phyloP scores from a whole-genome alignment of 2,888 invertebrate species.

The Eretmocerus hayati region DNA sequence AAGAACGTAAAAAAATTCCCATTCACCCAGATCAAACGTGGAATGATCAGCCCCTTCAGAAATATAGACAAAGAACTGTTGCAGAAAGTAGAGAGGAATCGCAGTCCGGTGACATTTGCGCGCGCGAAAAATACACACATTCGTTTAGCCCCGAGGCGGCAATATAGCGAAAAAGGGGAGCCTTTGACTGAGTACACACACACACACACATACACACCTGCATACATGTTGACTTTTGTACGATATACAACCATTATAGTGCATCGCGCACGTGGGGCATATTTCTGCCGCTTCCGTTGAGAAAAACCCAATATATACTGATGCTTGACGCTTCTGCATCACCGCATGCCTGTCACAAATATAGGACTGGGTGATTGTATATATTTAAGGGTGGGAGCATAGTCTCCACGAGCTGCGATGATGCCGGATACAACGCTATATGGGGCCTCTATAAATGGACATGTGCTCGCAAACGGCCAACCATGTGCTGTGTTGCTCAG shows the following conservation, averaged over 20 bases:
- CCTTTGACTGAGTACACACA: too few relatives aligned
- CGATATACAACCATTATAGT: too few relatives aligned
- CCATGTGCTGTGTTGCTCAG: constrained; percentile 9
- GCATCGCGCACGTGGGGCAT: too few relatives aligned
- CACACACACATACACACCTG: background rate
- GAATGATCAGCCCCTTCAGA: too few relatives aligned
- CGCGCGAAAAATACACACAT: background rate
- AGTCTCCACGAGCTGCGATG: background rate
- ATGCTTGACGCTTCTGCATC: background rate
- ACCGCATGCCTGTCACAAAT: too few relatives aligned
- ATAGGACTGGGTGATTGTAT: too few relatives aligned
- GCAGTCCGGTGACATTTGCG: background rate
- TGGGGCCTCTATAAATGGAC: constrained; percentile 26
- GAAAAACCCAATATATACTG: background rate
- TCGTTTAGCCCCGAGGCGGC: background rate
- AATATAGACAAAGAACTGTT: too few relatives aligned
- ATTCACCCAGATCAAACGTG: too few relatives aligned
- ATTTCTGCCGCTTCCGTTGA: constrained; percentile 6
- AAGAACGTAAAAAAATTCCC: too few relatives aligned
- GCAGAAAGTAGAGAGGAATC: too few relatives aligned
- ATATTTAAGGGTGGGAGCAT: background rate
- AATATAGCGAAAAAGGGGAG: too few relatives aligned
- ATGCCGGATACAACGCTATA: constrained; percentile 27
- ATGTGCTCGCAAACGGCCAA: constrained; percentile 14
- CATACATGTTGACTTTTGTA: too few relatives aligned